Evolutionary conservation across 2,888 invertebrate genomes (phyloP).

Genomic region (Drosophila falleni): DNA sequence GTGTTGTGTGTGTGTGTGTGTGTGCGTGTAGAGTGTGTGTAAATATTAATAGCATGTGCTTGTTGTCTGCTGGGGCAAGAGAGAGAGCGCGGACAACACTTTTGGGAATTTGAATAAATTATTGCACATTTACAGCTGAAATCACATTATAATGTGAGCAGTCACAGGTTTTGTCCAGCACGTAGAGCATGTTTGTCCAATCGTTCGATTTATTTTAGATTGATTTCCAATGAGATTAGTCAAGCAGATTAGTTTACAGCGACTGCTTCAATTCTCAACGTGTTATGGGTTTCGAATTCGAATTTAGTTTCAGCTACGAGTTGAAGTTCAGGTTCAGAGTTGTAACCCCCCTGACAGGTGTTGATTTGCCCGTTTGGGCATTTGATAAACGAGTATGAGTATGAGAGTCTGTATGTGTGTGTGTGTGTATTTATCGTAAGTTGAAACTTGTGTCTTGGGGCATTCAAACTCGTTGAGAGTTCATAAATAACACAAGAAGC

Average conservation of each 20-base stretch:
- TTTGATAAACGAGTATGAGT: slow-evolving; percentile 40
- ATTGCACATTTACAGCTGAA: slow-evolving; percentile 79
- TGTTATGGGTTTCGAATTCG: slow-evolving; percentile 16
- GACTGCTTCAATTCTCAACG: slow-evolving; percentile 13
- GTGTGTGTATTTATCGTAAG: slow-evolving; percentile 39
- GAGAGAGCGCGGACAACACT: slow-evolving; percentile 43
- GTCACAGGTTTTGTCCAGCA: slow-evolving; percentile 50
- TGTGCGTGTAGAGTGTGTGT: slow-evolving; percentile 39
- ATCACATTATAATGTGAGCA: slow-evolving; percentile 77
- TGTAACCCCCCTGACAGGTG: slow-evolving; percentile 48
- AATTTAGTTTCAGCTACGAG: slow-evolving; percentile 4
- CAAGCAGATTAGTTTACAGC: slow-evolving; percentile 67
- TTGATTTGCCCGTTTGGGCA: slow-evolving; percentile 62
- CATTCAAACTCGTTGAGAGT: slow-evolving; percentile 56
- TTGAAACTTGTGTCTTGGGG: slow-evolving; percentile 49
- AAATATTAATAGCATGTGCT: slow-evolving; percentile 74
- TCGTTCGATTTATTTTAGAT: slow-evolving; percentile 76
- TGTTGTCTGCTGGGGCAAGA: slow-evolving; percentile 36
- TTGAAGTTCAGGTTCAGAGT: slow-evolving; percentile 43
- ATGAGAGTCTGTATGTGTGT: neutral
- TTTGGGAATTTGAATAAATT: slow-evolving; percentile 80
- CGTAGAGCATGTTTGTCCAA: slow-evolving; percentile 67
- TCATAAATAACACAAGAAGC: slow-evolving; percentile 70
- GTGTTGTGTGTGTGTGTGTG: neutral
- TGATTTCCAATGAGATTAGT: slow-evolving; percentile 79